Evolutionary conservation across 2,797 vertebrate species (phyloP).

Genomic region (Cynopterus sphinx): DNA sequence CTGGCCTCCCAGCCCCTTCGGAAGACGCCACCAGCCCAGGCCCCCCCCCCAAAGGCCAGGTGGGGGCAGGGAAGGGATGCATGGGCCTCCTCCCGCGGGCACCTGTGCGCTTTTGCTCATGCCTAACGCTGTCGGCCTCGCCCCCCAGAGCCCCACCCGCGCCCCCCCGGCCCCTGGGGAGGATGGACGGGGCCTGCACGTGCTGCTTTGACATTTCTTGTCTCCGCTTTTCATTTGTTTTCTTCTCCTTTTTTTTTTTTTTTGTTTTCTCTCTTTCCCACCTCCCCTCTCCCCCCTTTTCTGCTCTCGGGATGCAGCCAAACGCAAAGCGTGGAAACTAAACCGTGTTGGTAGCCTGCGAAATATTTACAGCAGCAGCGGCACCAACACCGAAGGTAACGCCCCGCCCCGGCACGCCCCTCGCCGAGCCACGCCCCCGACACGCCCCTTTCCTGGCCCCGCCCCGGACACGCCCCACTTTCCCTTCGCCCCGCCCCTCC

Average conservation of each 20-base stretch:
- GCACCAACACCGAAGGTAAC: constrained; percentile 88
- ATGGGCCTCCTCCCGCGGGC: background rate
- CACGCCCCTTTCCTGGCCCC: no score
- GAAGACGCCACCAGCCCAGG: fast-evolving
- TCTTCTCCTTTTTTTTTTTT: constrained; percentile 68
- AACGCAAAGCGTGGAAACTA: constrained; percentile 95
- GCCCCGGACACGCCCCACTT: no score
- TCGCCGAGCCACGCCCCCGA: constrained; percentile 82
- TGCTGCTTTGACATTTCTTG: constrained; percentile 84
- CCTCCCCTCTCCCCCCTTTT: constrained; percentile 78
- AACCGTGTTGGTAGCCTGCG: constrained; percentile 95
- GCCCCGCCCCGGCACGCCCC: background rate
- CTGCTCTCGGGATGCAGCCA: constrained; percentile 93
- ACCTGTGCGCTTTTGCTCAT: background rate
- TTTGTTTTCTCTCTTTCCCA: constrained; percentile 78
- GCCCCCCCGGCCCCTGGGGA: background rate
- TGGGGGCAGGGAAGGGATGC: fast-evolving
- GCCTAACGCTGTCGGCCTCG: background rate
- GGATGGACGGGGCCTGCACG: constrained; percentile 46
- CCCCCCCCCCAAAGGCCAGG: background rate
- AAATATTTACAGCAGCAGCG: constrained; percentile 93
- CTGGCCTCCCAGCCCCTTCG: background rate
- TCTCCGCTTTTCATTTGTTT: constrained; percentile 79
- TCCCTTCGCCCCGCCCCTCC: no score
- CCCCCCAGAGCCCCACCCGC: background rate